Evolutionary conservation across 1,140 invertebrate genomes (phyloP).

Genomic region (Heliconius eleuchia): DNA sequence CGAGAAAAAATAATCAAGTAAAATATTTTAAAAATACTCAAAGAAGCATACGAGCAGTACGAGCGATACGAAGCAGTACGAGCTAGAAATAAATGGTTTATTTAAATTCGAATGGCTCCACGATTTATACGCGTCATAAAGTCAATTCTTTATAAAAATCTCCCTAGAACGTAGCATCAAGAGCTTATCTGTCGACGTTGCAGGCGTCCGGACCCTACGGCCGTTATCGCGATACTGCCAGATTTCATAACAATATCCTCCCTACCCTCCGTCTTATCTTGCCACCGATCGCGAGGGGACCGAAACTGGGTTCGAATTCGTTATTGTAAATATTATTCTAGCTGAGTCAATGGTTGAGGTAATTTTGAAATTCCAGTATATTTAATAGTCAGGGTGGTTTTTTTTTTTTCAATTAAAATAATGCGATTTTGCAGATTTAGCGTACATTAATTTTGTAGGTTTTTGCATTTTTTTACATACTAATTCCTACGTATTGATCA

Average conservation of each 20-base stretch:
- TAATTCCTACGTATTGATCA: too few species aligned
- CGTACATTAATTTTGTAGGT: neutral
- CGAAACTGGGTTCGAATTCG: slow-evolving; percentile 45
- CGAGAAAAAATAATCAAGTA: neutral
- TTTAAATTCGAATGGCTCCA: slow-evolving; percentile 24
- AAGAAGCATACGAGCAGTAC: too few species aligned
- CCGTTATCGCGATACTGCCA: slow-evolving; percentile 71
- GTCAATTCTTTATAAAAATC: slow-evolving; percentile 58
- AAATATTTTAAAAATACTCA: too few species aligned
- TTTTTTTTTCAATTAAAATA: neutral
- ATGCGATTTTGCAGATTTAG: neutral
- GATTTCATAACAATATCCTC: slow-evolving; percentile 72
- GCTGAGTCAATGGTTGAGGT: slow-evolving; percentile 30
- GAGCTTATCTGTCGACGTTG: slow-evolving; percentile 66
- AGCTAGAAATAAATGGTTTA: slow-evolving; percentile 31
- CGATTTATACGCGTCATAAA: slow-evolving; percentile 53
- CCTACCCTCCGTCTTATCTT: slow-evolving; percentile 58
- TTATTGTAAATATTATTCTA: slow-evolving; percentile 34
- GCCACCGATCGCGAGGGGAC: slow-evolving; percentile 65
- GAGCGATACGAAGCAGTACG: neutral
- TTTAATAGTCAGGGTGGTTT: neutral
- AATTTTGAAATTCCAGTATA: neutral
- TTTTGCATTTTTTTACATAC: neutral
- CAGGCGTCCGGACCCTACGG: slow-evolving; percentile 67
- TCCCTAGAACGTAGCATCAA: slow-evolving; percentile 60